Base-by-base conservation (phyloP, 2,797 vertebrate genomes). In the Anniella stebbinsi region DNA sequence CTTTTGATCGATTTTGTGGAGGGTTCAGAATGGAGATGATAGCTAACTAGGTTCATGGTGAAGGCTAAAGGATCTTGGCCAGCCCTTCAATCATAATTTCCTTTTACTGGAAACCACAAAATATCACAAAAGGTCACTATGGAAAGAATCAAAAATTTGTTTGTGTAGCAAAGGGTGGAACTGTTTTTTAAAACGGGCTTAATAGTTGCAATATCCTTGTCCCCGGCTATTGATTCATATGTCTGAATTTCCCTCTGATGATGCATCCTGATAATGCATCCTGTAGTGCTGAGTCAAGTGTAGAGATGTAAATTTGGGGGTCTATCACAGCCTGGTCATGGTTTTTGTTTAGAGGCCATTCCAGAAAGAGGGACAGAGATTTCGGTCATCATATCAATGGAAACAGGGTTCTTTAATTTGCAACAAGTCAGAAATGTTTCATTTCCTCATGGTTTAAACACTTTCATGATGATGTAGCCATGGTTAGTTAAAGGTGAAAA, bases 61-160 rank as follows among this genome's bases (percentile, higher is more conserved):
- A 87, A 88, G 93, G 89, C 92, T 94, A 93, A 92, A 94, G 92
- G 84, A 93, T 94, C 88, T 92, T 89, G 88, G 91, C 85, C 93
- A 92, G 93, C 95, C 90, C 93, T 90, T 94, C 92, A 89, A 38
- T 75, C n/a, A 30, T 60, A 4, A 90, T 94, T 96, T 96, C 95
- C 95, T 93, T 94, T 94, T 95, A 95, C 95, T 95, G 95, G 95
- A 96, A 96, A 96, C 95, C 94, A 93, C 93, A 96, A 94, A 96
- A 94, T 96, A 93, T 95, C 94, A 89, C 93, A 96, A 94, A 96
- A 94, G 93, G 95, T 95, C 95, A 94, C 93, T 94, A 84, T 94
- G 94, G 93, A 90, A 95, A 94, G 89, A 91, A 95, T 92, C 89
- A 92, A 92, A 95, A 90, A 91, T 93, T 93, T 89, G 95, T 95